These are phyloP conservation scores for Battus philenor DNA, from an alignment of 1,140 invertebrate genomes.

Conservation along the genomic window DNA sequence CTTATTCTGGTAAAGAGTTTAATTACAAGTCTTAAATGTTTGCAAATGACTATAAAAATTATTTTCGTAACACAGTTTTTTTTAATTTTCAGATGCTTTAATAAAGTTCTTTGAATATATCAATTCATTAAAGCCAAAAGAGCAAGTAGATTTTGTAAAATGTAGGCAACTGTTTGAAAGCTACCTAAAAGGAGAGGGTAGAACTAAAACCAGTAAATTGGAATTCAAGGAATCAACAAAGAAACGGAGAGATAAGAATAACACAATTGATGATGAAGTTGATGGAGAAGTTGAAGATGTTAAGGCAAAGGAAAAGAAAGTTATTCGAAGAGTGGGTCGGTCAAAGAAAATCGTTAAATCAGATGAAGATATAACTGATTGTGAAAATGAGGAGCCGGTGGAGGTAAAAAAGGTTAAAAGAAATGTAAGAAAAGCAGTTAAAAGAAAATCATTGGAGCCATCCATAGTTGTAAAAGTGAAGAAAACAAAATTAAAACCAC, in stretches of 20 bases:
- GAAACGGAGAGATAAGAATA: constrained; percentile 26
- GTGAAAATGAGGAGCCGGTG: constrained; percentile 36
- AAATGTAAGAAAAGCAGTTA: constrained; percentile 22
- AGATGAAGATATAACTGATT: constrained; percentile 16
- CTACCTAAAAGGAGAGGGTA: constrained; percentile 52
- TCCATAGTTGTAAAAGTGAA: constrained; percentile 49
- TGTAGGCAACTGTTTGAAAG: constrained; percentile 79
- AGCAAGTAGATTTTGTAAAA: constrained; percentile 85
- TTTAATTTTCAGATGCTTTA: constrained; percentile 72
- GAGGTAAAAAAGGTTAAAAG: constrained; percentile 25
- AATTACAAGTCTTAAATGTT: background rate
- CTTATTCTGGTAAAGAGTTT: background rate
- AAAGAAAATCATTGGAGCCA: constrained; percentile 48
- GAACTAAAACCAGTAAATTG: constrained; percentile 42
- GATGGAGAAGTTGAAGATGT: constrained; percentile 24
- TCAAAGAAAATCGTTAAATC: constrained; percentile 25
- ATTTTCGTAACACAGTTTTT: background rate
- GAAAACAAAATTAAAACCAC: constrained; percentile 45
- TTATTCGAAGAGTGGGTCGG: constrained; percentile 21
- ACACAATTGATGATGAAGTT: constrained; percentile 18
- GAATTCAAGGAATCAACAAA: constrained; percentile 40
- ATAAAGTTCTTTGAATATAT: constrained; percentile 84
- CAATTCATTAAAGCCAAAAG: constrained; percentile 81
- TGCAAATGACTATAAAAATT: background rate
- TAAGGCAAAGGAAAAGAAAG: constrained; percentile 25